Evolutionary conservation across 2,797 vertebrate genomes (phyloP).

Genomic region (Microctenopoma stevenorrisi): DNA sequence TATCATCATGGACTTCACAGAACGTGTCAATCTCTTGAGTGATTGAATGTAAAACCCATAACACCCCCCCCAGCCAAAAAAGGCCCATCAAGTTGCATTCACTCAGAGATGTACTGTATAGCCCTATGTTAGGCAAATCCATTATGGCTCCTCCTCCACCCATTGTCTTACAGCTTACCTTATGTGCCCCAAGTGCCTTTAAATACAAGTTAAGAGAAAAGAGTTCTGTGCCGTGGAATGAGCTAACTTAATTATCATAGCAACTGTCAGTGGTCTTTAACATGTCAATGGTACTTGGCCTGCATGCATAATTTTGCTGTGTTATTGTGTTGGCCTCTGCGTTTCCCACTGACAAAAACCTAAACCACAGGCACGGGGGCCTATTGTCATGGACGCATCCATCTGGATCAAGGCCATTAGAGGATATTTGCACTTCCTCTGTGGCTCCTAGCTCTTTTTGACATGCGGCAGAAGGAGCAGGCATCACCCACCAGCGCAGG

Average conservation of each 20-base stretch:
- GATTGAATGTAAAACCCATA: conserved; percentile 56
- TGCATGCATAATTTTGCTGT: conserved; percentile 87
- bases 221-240: conserved; percentile 75
- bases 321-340: conserved; percentile 83
- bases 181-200: conserved; percentile 72
- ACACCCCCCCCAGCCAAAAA: conserved; percentile 29
- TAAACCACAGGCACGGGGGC: conserved; percentile 80
- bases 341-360: conserved; percentile 79
- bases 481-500: conserved; percentile 77
- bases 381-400: conserved; percentile 87
- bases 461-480: conserved; percentile 83
- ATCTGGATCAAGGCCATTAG: conserved; percentile 88
- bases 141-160: conserved; percentile 66
- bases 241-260: conserved; percentile 85
- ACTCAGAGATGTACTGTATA: conserved; percentile 54
- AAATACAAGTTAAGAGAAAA: conserved; percentile 79
- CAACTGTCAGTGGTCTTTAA: conserved; percentile 80
- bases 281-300: conserved; percentile 85
- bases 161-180: conserved; percentile 76
- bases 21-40: conserved; percentile 63
- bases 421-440: conserved; percentile 90
- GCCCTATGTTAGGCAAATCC: conserved; percentile 76
- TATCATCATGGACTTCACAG: conserved; percentile 51
- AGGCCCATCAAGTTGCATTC: conserved; percentile 66
- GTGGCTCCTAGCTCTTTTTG: conserved; percentile 83